Conservation (phyloP, 2,797 vertebrate species). For the Euphonia xanthogaster region DNA sequence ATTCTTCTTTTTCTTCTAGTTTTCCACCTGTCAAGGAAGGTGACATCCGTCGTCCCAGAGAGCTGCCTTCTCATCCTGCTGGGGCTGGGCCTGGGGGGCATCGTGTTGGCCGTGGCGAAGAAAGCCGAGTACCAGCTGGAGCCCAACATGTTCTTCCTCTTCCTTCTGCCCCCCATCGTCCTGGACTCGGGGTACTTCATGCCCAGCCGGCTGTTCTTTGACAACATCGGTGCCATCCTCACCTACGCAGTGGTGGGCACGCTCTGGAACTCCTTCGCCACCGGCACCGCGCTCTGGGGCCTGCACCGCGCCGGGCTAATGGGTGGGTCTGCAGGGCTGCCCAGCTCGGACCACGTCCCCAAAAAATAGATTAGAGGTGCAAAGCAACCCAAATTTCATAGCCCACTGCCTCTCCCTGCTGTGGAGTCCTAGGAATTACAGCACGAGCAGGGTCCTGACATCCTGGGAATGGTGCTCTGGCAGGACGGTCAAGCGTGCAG, state of each 20-base stretch:
- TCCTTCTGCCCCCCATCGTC: conserved; percentile 93
- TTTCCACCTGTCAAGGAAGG: conserved; percentile 92
- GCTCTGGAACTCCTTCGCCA: conserved; percentile 94
- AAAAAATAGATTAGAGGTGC: neutral
- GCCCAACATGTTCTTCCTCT: conserved; percentile 95
- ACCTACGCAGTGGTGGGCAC: conserved; percentile 93
- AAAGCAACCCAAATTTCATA: neutral
- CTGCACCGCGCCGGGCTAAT: conserved; percentile 85
- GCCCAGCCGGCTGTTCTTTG: conserved; percentile 92
- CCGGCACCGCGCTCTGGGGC: conserved; percentile 87
- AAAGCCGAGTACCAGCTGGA: conserved; percentile 93
- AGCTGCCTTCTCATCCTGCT: conserved; percentile 94
- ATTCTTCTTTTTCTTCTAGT: conserved; percentile 77
- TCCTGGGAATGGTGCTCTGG: neutral
- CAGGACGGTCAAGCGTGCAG: neutral
- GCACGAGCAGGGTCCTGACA: neutral
- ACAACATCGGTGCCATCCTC: conserved; percentile 94
- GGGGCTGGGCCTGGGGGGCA: conserved; percentile 89
- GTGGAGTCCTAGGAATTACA: neutral
- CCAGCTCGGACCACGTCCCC: neutral
- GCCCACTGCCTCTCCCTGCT: neutral
- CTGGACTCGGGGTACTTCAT: conserved; percentile 95
- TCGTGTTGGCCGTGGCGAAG: conserved; percentile 90
- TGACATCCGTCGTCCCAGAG: conserved; percentile 90
- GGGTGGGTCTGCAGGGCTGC: conserved; percentile 76